These are phyloP conservation scores for Nematopogon swammerdamellus DNA, from an alignment of 2,888 invertebrate genomes.

Conservation along the genomic window DNA sequence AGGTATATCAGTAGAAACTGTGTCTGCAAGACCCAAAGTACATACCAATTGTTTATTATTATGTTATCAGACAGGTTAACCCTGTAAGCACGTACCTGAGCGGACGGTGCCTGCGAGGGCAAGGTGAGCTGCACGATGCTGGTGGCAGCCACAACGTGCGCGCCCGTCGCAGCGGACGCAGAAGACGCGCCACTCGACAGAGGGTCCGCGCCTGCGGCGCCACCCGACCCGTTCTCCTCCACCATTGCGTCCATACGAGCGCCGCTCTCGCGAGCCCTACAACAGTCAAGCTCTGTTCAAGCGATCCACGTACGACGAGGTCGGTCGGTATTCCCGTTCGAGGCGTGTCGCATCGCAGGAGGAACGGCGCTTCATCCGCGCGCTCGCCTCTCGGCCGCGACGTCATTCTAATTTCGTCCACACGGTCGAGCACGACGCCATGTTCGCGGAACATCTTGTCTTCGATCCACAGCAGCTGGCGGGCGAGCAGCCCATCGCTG, in stretches of 20 bases:
- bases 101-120: slow-evolving; percentile 61
- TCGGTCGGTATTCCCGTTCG: background rate
- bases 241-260: slow-evolving; percentile 86
- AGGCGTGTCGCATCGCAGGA: background rate
- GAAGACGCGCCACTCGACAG: slow-evolving; percentile 31
- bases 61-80: no score
- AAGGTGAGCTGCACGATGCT: slow-evolving; percentile 87
- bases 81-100: slow-evolving; percentile 51
- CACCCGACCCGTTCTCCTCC: slow-evolving; percentile 76
- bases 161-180: slow-evolving; percentile 24
- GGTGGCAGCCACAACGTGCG: slow-evolving; percentile 55
- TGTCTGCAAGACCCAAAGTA: no score
- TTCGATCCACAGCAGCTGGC: slow-evolving; percentile 5
- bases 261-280: slow-evolving; percentile 52
- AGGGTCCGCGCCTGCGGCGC: slow-evolving; percentile 36
- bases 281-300: slow-evolving; percentile 50
- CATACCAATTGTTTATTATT: no score
- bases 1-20: no score
- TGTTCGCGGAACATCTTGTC: background rate
- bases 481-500: slow-evolving; percentile 7
- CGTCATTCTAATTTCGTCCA: slow-evolving; percentile 1
- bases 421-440: background rate
- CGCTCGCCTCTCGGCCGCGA: background rate
- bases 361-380: background rate
- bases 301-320: no score